Conservation (phyloP, 2,113 vertebrate genomes). For the Xiphorhynchus elegans region DNA sequence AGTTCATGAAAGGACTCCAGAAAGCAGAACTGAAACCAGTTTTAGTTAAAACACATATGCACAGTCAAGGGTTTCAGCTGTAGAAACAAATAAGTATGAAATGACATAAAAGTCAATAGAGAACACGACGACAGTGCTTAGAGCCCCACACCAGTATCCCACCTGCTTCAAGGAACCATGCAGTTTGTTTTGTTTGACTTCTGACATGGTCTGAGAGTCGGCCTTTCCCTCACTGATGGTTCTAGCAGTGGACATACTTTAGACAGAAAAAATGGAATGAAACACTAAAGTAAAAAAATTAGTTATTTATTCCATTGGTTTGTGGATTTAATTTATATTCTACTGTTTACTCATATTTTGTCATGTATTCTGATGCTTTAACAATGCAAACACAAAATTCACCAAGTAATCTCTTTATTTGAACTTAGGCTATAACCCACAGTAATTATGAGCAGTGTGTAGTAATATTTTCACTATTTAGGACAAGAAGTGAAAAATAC, state of each 20-base stretch:
- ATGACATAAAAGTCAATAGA: background rate
- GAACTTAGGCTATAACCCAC: background rate
- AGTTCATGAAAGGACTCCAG: background rate
- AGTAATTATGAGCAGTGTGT: background rate
- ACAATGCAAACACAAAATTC: constrained; percentile 1
- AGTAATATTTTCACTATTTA: constrained; percentile 39
- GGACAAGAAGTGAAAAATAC: constrained; percentile 48
- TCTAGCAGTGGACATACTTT: background rate
- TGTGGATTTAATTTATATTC: background rate
- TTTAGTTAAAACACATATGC: background rate
- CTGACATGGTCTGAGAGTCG: constrained; percentile 1
- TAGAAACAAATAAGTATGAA: background rate
- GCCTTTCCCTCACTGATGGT: background rate
- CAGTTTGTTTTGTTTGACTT: constrained; percentile 3
- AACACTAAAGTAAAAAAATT: background rate
- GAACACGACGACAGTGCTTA: accelerated
- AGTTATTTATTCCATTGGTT: background rate
- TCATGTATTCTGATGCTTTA: background rate
- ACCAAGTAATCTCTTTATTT: background rate
- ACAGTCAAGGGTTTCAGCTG: background rate
- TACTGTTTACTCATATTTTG: background rate
- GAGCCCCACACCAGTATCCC: background rate
- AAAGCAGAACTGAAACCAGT: background rate
- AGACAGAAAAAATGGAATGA: background rate
- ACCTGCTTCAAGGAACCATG: background rate